Evolutionary conservation across 2,113 vertebrate species (phyloP).

Genomic region (Proterorhinus semilunaris): DNA sequence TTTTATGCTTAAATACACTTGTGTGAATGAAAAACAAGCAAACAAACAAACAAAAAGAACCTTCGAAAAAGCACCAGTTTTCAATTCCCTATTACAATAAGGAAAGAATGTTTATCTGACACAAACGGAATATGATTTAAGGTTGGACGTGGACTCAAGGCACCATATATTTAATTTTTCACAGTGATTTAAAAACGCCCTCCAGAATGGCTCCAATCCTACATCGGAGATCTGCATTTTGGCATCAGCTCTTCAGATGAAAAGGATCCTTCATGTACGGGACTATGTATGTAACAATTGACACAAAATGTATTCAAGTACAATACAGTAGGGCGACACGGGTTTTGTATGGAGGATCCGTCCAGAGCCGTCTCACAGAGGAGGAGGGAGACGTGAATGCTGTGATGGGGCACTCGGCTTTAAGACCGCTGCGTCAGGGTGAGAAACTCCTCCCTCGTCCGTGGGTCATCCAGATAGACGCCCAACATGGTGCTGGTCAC

Average conservation of each 20-base stretch:
- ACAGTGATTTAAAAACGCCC: slow-evolving; percentile 38
- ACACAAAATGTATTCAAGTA: neutral
- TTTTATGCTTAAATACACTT: slow-evolving; percentile 20
- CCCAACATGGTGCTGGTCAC: slow-evolving; percentile 78
- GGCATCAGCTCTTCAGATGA: slow-evolving; percentile 6
- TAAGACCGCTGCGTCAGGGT: slow-evolving; percentile 60
- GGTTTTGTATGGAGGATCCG: neutral
- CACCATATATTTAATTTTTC: slow-evolving; percentile 45
- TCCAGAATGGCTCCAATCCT: slow-evolving; percentile 17
- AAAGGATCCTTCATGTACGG: slow-evolving; percentile 15
- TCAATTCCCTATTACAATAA: slow-evolving; percentile 17
- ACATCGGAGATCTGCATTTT: neutral
- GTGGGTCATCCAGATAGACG: slow-evolving; percentile 77
- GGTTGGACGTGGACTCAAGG: slow-evolving; percentile 44
- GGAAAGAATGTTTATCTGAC: neutral
- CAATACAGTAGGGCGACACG: too few species aligned
- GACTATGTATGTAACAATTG: neutral
- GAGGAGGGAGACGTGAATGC: slow-evolving; percentile 6
- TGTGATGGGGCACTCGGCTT: neutral
- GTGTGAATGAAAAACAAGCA: slow-evolving; percentile 22
- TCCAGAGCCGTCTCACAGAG: slow-evolving; percentile 1
- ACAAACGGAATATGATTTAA: slow-evolving; percentile 21
- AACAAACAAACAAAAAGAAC: slow-evolving; percentile 8
- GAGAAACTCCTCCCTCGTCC: slow-evolving; percentile 80
- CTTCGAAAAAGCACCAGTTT: slow-evolving; percentile 26